Evolutionary conservation across 2,797 vertebrate genomes (phyloP).

Genomic region (Premnoplex brunnescens): DNA sequence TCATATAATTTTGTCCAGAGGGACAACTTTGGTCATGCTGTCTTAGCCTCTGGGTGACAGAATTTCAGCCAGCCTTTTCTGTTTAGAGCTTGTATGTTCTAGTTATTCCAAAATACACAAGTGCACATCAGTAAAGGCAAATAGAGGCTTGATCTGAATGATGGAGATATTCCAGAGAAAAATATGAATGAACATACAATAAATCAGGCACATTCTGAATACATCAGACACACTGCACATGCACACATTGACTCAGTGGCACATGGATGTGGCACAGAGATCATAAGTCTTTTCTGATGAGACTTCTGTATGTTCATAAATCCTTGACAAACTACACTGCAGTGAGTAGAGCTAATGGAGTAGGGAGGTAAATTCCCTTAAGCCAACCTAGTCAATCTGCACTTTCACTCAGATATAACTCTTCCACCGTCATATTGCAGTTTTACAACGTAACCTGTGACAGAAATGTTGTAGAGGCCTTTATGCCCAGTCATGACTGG

Average conservation of each 20-base stretch:
- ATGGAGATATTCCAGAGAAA: not conserved
- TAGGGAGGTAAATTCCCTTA: slow-evolving; percentile 9
- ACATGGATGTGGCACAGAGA: not conserved
- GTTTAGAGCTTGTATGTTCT: fast-evolving
- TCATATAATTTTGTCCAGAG: not conserved
- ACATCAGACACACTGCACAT: not conserved
- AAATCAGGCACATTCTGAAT: not conserved
- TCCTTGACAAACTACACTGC: not conserved
- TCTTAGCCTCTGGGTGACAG: not conserved
- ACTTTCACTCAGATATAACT: not conserved
- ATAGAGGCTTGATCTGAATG: not conserved
- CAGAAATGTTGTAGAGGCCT: not conserved
- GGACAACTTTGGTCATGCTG: not conserved
- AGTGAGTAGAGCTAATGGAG: not conserved
- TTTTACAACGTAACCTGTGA: not conserved
- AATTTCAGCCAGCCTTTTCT: not conserved
- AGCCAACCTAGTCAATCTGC: not conserved
- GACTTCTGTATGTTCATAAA: slow-evolving; percentile 12
- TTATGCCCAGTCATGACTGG: fast-evolving
- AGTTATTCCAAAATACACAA: not conserved
- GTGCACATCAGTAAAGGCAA: not conserved
- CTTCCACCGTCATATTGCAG: not conserved
- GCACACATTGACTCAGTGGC: not conserved
- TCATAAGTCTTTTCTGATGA: slow-evolving; percentile 16
- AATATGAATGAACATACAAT: not conserved